Evolutionary conservation across 2,797 vertebrate genomes (phyloP).

Genomic region (Phoebastria nigripes): DNA sequence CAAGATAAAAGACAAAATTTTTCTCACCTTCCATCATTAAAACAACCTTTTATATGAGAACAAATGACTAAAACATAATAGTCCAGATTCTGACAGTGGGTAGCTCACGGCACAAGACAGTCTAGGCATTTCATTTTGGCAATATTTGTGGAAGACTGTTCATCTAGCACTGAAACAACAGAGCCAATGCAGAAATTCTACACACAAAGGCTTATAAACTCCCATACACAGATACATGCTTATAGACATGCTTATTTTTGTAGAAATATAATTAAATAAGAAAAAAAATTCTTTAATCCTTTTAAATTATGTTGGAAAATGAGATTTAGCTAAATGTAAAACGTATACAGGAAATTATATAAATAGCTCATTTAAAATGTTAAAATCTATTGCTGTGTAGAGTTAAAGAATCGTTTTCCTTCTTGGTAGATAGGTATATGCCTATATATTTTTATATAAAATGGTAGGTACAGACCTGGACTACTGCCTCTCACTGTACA

Average conservation of each 20-base stretch:
- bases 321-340: not conserved
- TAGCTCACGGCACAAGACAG: not conserved
- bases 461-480: not conserved
- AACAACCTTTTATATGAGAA: not conserved
- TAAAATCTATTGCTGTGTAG: not conserved
- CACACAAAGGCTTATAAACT: not conserved
- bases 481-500: not conserved
- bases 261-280: not conserved
- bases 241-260: not conserved
- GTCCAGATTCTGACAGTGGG: not conserved
- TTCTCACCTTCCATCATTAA: slow-evolving; percentile 19
- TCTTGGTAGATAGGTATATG: not conserved
- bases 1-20: slow-evolving; percentile 3
- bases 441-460: not conserved
- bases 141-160: not conserved
- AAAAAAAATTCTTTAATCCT: not conserved
- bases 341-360: not conserved
- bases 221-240: not conserved
- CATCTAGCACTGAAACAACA: not conserved
- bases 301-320: not conserved
- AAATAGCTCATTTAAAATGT: not conserved
- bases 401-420: not conserved
- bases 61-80: not conserved
- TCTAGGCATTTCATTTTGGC: not conserved
- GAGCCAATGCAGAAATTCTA: not conserved